These are phyloP conservation scores for Schlechtendalia chinensis DNA, from an alignment of 1,140 invertebrate species.

Conservation along the genomic window DNA sequence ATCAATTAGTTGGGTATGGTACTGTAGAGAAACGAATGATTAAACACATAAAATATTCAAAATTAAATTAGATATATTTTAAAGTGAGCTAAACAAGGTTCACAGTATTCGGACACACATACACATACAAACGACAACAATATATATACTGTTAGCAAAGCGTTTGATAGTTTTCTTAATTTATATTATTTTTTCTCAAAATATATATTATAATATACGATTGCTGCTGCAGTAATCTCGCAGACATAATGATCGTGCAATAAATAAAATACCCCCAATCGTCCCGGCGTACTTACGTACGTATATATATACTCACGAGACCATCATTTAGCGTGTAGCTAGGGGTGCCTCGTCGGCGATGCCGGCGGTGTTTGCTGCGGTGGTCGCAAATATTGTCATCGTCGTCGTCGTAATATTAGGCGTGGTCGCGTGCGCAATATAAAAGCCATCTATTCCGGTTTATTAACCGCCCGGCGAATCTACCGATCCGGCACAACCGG, in stretches of 20 bases:
- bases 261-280: slow-evolving; percentile 5
- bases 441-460: slow-evolving; percentile 50
- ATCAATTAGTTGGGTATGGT: no score
- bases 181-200: background rate
- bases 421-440: slow-evolving; percentile 40
- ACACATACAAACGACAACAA: no score
- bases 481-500: slow-evolving; percentile 48
- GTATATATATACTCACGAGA: background rate
- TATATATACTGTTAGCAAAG: no score
- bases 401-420: slow-evolving; percentile 34
- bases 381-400: slow-evolving; percentile 35
- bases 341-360: background rate
- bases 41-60: no score
- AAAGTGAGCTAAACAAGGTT: no score
- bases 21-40: no score
- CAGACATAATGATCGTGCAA: slow-evolving; percentile 26
- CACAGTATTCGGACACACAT: no score
- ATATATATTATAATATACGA: background rate
- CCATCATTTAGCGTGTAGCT: slow-evolving; percentile 12
- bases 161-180: no score
- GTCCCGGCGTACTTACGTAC: background rate
- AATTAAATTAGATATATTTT: no score
- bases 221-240: background rate
- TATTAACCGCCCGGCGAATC: slow-evolving; percentile 49
- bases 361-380: background rate